A percentile compares a stretch with the other conserved stretches of the same genome.
Evolutionary conservation across 1,140 invertebrate genomes (phyloP).

Genomic region (Caenorhabditis briggsae): DNA sequence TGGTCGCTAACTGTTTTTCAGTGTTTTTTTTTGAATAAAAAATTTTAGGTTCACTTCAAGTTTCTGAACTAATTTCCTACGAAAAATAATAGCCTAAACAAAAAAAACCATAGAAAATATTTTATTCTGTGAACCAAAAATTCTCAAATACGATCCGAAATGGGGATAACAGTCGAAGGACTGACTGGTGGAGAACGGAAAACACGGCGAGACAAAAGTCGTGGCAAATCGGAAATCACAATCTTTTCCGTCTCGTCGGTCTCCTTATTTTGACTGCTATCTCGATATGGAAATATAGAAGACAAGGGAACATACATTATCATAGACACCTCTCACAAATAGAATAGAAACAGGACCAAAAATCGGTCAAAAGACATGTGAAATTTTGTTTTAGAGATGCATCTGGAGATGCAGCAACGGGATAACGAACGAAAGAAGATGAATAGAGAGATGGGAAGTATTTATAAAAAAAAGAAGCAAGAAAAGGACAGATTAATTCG

Average conservation of each 20-base stretch:
- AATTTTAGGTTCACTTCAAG: too few relatives aligned
- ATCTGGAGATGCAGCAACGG: not conserved
- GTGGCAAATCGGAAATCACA: constrained; percentile 44
- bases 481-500: constrained; percentile 9
- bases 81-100: too few relatives aligned
- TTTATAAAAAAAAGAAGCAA: not conserved
- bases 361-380: constrained; percentile 35
- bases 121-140: not conserved
- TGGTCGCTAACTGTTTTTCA: not conserved
- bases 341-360: not conserved
- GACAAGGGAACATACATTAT: constrained; percentile 12
- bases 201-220: not conserved
- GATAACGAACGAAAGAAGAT: not conserved
- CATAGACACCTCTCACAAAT: not conserved
- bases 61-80: too few relatives aligned
- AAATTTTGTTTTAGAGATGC: not conserved
- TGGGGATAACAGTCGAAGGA: not conserved
- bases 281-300: constrained; percentile 2
- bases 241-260: constrained; percentile 13
- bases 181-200: not conserved
- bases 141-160: not conserved
- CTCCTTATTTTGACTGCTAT: not conserved
- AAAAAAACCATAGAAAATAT: too few relatives aligned
- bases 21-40: not conserved
- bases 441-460: not conserved